Conservation (phyloP, 1,140 invertebrate species). For the Drosophila guanche region DNA sequence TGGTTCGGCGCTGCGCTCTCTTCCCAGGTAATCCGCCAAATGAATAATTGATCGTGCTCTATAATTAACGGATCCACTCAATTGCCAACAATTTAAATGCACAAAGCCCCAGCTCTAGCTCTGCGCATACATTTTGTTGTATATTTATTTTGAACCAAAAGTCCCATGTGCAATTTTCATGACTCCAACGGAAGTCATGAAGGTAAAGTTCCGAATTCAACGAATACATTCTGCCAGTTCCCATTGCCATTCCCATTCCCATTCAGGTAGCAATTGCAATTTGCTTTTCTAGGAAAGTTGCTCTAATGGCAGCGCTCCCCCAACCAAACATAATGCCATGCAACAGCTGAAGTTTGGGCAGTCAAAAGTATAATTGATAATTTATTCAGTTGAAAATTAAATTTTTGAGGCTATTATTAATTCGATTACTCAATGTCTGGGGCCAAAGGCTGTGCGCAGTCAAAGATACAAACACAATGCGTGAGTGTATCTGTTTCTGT, state of each 20-base stretch:
- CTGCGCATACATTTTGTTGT: slow-evolving; percentile 5
- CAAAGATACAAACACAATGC: slow-evolving; percentile 36
- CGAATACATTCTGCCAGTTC: slow-evolving; percentile 43
- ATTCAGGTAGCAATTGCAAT: slow-evolving; percentile 27
- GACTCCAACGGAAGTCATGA: slow-evolving; percentile 54
- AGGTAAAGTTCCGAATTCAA: slow-evolving; percentile 40
- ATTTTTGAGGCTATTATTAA: slow-evolving; percentile 70
- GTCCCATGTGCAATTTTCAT: slow-evolving; percentile 66
- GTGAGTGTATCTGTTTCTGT: background rate
- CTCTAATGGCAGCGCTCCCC: slow-evolving; percentile 7
- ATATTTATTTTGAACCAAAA: slow-evolving; percentile 17
- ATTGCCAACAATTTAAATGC: slow-evolving; percentile 65
- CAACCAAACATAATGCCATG: slow-evolving; percentile 11
- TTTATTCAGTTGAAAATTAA: slow-evolving; percentile 73
- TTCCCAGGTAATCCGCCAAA: slow-evolving; percentile 76
- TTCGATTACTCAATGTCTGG: slow-evolving; percentile 67
- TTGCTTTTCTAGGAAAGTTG: slow-evolving; percentile 31
- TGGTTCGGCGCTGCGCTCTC: slow-evolving; percentile 8
- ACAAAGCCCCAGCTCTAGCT: slow-evolving; percentile 25
- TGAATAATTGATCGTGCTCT: slow-evolving; percentile 77
- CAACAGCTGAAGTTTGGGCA: background rate
- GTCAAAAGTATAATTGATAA: slow-evolving; percentile 60
- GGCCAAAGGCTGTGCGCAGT: slow-evolving; percentile 22
- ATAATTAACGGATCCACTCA: slow-evolving; percentile 80
- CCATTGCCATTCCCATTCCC: background rate